Conservation (phyloP, 2,797 vertebrate species). For the Eremophila alpestris region DNA sequence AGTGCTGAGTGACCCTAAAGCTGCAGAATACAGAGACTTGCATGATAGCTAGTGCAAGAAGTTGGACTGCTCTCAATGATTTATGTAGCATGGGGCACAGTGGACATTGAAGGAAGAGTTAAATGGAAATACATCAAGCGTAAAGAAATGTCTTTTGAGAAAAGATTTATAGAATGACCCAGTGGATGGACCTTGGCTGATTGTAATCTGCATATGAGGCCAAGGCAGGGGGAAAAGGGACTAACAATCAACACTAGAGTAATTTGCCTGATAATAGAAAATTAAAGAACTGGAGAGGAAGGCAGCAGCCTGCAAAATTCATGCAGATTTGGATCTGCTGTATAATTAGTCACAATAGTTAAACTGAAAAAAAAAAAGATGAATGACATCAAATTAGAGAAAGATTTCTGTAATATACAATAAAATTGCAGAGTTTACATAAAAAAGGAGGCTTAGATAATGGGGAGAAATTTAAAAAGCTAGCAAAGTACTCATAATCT, state of each 20-base stretch:
- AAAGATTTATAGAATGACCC: conserved; percentile 53
- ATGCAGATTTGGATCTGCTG: conserved; percentile 69
- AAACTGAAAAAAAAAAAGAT: not conserved
- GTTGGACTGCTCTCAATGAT: not conserved
- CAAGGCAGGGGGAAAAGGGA: conserved; percentile 31
- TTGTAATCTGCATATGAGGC: conserved; percentile 51
- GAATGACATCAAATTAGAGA: conserved; percentile 57
- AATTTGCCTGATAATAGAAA: conserved; percentile 73
- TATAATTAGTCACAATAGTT: conserved; percentile 68
- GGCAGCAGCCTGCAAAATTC: conserved; percentile 64
- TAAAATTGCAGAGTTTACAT: conserved; percentile 10
- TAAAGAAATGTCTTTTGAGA: conserved; percentile 27
- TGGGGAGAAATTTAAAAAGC: not conserved
- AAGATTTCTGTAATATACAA: not conserved
- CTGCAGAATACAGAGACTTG: not conserved
- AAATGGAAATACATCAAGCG: conserved; percentile 5
- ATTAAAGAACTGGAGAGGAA: conserved; percentile 63
- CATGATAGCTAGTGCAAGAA: not conserved
- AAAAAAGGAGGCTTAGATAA: not conserved
- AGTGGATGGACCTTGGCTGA: conserved; percentile 37
- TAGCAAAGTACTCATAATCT: not conserved
- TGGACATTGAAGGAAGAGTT: conserved; percentile 1
- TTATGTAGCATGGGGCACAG: not conserved
- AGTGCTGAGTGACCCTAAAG: not conserved
- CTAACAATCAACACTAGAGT: conserved; percentile 61